Evolutionary conservation across 1,140 invertebrate genomes (phyloP).

Genomic region (Cecropterus lyciades): DNA sequence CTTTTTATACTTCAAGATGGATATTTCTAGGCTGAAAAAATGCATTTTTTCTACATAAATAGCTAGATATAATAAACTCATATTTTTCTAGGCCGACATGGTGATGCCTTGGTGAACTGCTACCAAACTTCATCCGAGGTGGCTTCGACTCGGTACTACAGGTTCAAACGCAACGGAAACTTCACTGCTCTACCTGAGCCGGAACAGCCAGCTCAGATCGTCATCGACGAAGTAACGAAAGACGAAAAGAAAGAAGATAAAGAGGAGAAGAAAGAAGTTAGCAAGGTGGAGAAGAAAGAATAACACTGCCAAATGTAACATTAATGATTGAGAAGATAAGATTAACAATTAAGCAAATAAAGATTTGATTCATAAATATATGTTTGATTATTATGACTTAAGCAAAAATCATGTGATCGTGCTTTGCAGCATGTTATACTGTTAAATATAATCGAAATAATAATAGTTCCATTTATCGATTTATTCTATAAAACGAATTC

Average conservation of each 20-base stretch:
- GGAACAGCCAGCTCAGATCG: slow-evolving; percentile 34
- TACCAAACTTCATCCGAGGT: slow-evolving; percentile 71
- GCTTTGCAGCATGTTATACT: no score
- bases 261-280: slow-evolving; percentile 25
- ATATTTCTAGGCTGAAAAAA: no score
- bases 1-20: no score
- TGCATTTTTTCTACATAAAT: no score
- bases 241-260: slow-evolving; percentile 32
- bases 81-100: slow-evolving; percentile 58
- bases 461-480: no score
- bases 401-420: no score
- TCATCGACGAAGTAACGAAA: slow-evolving; percentile 27
- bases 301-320: slow-evolving; percentile 38
- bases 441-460: no score
- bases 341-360: slow-evolving; percentile 34
- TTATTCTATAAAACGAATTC: no score
- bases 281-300: slow-evolving; percentile 42
- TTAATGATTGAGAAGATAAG: slow-evolving; percentile 15
- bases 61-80: no score
- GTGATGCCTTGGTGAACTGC: slow-evolving; percentile 74
- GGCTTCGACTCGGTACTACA: slow-evolving; percentile 65
- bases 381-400: slow-evolving; percentile 1
- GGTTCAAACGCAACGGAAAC: slow-evolving; percentile 72
- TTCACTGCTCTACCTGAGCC: slow-evolving; percentile 46
- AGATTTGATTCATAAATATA: slow-evolving; percentile 13